Percentiles rank a stretch among this genome's conserved stretches.
phyloP scores from a whole-genome alignment of 2,888 invertebrate genomes.

The Thecocarcelia acutangulata region DNA sequence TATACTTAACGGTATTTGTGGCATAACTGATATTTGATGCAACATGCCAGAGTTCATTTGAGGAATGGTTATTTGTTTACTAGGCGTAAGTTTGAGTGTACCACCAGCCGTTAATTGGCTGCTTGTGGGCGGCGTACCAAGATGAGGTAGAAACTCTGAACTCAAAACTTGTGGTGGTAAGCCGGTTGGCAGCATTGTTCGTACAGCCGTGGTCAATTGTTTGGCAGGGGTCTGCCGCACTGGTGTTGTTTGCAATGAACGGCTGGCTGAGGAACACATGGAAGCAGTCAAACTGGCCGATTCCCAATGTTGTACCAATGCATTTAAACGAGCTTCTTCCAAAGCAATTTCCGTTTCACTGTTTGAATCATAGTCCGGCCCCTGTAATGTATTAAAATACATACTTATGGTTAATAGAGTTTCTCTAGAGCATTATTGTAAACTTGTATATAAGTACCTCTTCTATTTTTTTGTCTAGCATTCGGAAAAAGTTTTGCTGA shows the following conservation, averaged over 20 bases:
- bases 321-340: slow-evolving; percentile 86
- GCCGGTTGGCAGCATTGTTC: slow-evolving; percentile 74
- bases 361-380: slow-evolving; percentile 90
- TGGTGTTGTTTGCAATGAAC: slow-evolving; percentile 83
- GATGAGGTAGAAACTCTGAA: slow-evolving; percentile 80
- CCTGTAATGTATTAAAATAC: slow-evolving; percentile 82
- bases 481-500: slow-evolving; percentile 95
- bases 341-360: slow-evolving; percentile 88
- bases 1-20: slow-evolving; percentile 70
- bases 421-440: not conserved
- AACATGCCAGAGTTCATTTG: slow-evolving; percentile 76
- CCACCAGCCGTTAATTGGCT: slow-evolving; percentile 62
- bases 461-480: slow-evolving; percentile 95
- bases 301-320: slow-evolving; percentile 89
- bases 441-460: slow-evolving; percentile 83
- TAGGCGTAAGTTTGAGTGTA: slow-evolving; percentile 71
- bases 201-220: slow-evolving; percentile 70
- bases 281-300: slow-evolving; percentile 85
- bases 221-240: slow-evolving; percentile 81
- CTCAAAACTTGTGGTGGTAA: slow-evolving; percentile 72
- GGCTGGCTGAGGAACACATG: slow-evolving; percentile 82
- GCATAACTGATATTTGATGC: slow-evolving; percentile 71
- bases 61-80: slow-evolving; percentile 72
- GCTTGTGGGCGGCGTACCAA: slow-evolving; percentile 72
- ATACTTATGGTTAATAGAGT: not conserved